Conservation (phyloP, 1,140 invertebrate genomes). For the Drosophila arawakana region DNA sequence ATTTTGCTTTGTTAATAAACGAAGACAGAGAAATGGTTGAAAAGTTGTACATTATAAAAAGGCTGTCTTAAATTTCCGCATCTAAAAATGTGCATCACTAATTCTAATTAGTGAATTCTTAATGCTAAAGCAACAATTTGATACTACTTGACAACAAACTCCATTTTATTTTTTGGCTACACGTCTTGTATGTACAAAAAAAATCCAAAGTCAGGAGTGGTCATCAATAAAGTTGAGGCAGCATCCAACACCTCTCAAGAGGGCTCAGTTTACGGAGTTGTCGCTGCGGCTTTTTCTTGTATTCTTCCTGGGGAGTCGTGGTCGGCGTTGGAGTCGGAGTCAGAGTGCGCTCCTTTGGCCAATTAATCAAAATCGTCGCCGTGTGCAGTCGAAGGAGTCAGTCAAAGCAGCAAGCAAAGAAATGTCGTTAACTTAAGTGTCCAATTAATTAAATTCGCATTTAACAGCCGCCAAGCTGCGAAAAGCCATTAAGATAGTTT, state of each 20-base stretch:
- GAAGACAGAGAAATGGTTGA: no score
- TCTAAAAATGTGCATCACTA: no score
- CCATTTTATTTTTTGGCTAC: constrained; percentile 25
- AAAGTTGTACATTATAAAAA: no score
- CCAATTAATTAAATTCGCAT: constrained; percentile 85
- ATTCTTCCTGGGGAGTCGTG: constrained; percentile 48
- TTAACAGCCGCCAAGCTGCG: constrained; percentile 84
- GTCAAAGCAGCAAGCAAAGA: constrained; percentile 61
- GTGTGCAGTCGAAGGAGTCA: constrained; percentile 75
- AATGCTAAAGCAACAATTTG: background rate
- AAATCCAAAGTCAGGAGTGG: background rate
- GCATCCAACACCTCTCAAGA: constrained; percentile 62
- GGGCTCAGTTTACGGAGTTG: constrained; percentile 33
- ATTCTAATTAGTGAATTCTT: no score
- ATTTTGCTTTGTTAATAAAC: no score
- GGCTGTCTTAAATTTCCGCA: no score
- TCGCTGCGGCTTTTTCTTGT: constrained; percentile 24
- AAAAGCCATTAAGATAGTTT: constrained; percentile 84
- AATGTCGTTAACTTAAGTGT: constrained; percentile 85
- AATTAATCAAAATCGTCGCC: constrained; percentile 84
- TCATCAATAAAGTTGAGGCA: constrained; percentile 36
- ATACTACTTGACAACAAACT: background rate
- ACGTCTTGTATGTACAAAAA: background rate
- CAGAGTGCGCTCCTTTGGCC: constrained; percentile 49
- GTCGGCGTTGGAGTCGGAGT: constrained; percentile 24